Evolutionary conservation across 2,797 vertebrate species (phyloP).

Genomic region (Etheostoma perlongum): DNA sequence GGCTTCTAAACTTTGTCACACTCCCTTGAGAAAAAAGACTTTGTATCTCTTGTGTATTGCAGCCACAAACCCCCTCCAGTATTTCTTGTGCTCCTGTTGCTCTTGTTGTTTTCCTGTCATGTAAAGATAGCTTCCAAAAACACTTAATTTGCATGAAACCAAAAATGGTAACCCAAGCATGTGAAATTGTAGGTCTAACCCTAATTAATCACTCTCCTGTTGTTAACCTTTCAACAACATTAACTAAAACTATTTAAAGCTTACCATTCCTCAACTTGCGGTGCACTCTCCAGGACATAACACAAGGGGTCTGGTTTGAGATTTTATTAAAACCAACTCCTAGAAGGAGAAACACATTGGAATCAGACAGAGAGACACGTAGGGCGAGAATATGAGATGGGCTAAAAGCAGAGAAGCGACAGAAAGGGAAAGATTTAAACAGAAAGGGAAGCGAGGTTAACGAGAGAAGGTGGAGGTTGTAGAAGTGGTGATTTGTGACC

Average conservation of each 20-base stretch:
- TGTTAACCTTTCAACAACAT: slow-evolving; percentile 15
- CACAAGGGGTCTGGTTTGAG: slow-evolving; percentile 7
- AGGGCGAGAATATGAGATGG: slow-evolving; percentile 8
- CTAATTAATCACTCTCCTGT: slow-evolving; percentile 19
- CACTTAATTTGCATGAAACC: slow-evolving; percentile 23
- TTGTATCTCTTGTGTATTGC: slow-evolving; percentile 19
- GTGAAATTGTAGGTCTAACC: slow-evolving; percentile 17
- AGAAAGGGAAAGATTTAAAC: slow-evolving; percentile 52
- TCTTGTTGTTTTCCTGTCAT: background rate
- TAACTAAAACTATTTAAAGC: background rate
- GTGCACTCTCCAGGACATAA: background rate
- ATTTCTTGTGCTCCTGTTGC: background rate
- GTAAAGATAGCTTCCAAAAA: slow-evolving; percentile 14
- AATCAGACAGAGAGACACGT: slow-evolving; percentile 25
- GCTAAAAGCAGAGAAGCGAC: background rate
- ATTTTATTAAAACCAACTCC: slow-evolving; percentile 30
- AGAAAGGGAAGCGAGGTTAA: slow-evolving; percentile 54
- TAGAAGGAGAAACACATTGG: slow-evolving; percentile 17
- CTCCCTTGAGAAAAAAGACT: slow-evolving; percentile 1
- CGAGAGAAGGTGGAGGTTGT: slow-evolving; percentile 48
- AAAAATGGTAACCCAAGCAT: slow-evolving; percentile 28
- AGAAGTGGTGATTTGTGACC: slow-evolving; percentile 67
- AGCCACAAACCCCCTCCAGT: slow-evolving; percentile 25
- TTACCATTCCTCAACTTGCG: background rate
- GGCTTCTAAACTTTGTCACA: slow-evolving; percentile 23